Conservation (phyloP, 1,140 invertebrate species). For the Magallana gigas region DNA sequence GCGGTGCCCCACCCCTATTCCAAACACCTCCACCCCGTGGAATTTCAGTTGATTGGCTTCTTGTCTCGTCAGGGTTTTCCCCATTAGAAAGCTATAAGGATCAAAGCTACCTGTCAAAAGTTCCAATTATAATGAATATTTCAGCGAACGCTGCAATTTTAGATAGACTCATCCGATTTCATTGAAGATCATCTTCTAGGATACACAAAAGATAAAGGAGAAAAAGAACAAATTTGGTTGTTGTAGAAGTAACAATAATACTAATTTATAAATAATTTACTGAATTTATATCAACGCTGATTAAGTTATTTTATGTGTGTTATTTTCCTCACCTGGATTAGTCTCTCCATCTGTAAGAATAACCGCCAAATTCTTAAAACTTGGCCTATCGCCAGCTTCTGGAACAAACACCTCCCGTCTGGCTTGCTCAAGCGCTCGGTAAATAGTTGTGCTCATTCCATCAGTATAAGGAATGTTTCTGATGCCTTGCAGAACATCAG, state of each 20-base stretch:
- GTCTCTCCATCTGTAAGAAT: slow-evolving; percentile 41
- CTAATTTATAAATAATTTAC: too few relatives aligned
- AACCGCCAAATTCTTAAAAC: neutral
- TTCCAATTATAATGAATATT: too few relatives aligned
- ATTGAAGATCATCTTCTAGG: too few relatives aligned
- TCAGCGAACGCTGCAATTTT: too few relatives aligned
- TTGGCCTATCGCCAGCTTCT: neutral
- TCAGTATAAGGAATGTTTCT: slow-evolving; percentile 28
- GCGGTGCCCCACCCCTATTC: slow-evolving; percentile 23
- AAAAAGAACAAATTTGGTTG: too few relatives aligned
- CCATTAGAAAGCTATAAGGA: neutral
- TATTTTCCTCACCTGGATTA: slow-evolving; percentile 6
- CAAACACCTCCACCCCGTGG: slow-evolving; percentile 17
- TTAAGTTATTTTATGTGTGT: too few relatives aligned
- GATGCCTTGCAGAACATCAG: slow-evolving; percentile 34
- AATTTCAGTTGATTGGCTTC: slow-evolving; percentile 37
- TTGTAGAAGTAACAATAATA: too few relatives aligned
- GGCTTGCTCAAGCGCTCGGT: slow-evolving; percentile 34
- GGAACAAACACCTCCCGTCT: slow-evolving; percentile 25
- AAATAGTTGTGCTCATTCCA: slow-evolving; percentile 39
- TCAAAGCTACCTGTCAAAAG: neutral
- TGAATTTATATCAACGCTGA: too few relatives aligned
- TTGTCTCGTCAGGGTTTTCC: slow-evolving; percentile 11
- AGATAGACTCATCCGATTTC: too few relatives aligned
- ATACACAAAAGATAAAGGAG: too few relatives aligned